Conservation (phyloP, 92 coral and sea anemone species). For the Diadumene lineata region DNA sequence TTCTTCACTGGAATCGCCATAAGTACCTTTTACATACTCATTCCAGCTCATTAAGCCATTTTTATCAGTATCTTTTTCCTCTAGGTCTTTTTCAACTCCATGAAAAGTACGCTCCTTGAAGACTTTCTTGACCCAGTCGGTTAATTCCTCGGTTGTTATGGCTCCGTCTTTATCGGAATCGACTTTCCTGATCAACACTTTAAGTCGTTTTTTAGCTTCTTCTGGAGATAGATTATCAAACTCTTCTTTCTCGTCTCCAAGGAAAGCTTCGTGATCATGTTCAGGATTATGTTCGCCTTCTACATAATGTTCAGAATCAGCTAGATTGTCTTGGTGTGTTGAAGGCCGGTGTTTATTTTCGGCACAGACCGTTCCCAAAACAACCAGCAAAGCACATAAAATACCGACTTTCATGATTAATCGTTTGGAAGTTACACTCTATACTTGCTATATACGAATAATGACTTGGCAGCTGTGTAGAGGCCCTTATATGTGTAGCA, state of each 20-base stretch:
- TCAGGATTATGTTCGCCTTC: constrained; percentile 87
- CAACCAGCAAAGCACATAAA: constrained; percentile 17
- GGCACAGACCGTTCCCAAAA: constrained; percentile 9
- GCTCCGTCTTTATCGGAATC: constrained; percentile 80
- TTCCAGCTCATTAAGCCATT: constrained; percentile 84
- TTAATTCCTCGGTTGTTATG: constrained; percentile 77
- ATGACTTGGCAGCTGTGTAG: constrained; percentile 11
- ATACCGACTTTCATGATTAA: constrained; percentile 12
- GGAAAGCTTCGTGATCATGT: constrained; percentile 95
- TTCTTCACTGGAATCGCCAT: constrained; percentile 71
- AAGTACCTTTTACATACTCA: constrained; percentile 75
- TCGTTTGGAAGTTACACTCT: background rate
- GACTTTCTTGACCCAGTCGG: constrained; percentile 84
- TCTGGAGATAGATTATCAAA: constrained; percentile 90
- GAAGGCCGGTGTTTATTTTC: constrained; percentile 36
- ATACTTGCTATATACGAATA: background rate
- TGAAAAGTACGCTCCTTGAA: constrained; percentile 70
- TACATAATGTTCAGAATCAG: constrained; percentile 75
- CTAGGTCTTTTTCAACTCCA: constrained; percentile 78
- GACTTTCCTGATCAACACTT: constrained; percentile 59
- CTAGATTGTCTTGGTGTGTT: constrained; percentile 61
- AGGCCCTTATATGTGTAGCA: background rate
- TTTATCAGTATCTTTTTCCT: constrained; percentile 72
- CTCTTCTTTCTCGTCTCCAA: constrained; percentile 90
- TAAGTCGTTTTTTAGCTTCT: constrained; percentile 85